Percentiles rank a stretch among this genome's conserved stretches.
Evolutionary conservation across 2,888 invertebrate genomes (phyloP).

Genomic region (Lasioglossum morio): DNA sequence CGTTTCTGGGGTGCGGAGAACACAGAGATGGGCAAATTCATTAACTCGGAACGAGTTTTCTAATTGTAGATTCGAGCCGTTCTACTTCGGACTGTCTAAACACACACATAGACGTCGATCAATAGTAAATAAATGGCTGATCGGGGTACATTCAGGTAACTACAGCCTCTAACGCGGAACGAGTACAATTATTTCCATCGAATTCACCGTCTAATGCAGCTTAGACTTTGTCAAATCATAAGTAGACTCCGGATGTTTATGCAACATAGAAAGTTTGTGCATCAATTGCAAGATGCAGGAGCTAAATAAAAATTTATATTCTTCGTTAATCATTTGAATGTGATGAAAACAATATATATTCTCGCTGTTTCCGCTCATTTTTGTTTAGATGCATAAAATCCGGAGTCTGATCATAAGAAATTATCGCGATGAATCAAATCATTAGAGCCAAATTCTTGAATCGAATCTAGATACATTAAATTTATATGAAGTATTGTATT

Average conservation of each 20-base stretch:
- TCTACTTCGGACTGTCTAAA: background rate
- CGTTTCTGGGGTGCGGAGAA: background rate
- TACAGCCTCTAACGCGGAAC: background rate
- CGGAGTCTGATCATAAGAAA: background rate
- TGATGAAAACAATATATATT: no score
- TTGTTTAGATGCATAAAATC: no score
- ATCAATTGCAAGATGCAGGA: no score
- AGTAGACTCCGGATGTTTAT: no score
- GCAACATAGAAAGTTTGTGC: no score
- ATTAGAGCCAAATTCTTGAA: background rate
- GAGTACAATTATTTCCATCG: background rate
- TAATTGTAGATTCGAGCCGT: background rate
- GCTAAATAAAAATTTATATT: no score
- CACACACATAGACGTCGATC: background rate
- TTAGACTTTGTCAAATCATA: background rate
- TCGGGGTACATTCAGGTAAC: background rate
- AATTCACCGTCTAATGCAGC: background rate
- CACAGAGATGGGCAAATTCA: slow-evolving; percentile 8
- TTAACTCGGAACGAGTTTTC: background rate
- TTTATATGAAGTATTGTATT: no score
- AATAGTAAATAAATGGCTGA: slow-evolving; percentile 4
- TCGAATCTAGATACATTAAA: no score
- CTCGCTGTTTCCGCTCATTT: no score
- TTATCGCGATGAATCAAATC: background rate
- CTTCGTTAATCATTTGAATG: no score